Base-by-base conservation (phyloP, 1,140 invertebrate species). In the Zaprionus gabonicus region DNA sequence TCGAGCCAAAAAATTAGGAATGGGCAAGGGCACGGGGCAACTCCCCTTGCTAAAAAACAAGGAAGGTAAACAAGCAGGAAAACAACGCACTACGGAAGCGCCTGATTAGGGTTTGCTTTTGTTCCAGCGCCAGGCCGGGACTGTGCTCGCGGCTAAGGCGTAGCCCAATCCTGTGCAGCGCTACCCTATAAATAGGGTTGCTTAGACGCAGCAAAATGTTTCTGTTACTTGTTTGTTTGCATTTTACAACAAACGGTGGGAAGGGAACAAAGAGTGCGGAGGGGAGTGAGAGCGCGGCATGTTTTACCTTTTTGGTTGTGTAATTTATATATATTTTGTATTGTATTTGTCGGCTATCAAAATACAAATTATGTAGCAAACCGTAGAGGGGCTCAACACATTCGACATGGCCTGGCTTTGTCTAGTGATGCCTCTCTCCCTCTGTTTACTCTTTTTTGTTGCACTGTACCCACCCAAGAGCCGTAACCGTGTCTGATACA, bases 311-410 rank as follows among this genome's bases (percentile, higher is more conserved):
- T 46, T 90, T 90, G 81, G 88, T 79, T 86, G 90, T 85, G 86
- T 90, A 90, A 90, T 90, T 90, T 90, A 90, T 88, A 88, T 90
- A 81, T 75, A 71, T 65, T 28, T 59, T 46, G 28, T 84, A 85
- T 90, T 90, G 85, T 88, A 80, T 88, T 81, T 85, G 83, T 73
- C 59, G 82, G 81, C 78, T 88, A 88, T 88, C 84, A 90, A 88
- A 90, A 91, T 85, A 91, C 68, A 88, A 90, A 90, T 90, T 90
- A 90, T 90, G 76, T 75, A 13, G 17, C 31, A 34, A 9, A 34
- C 31, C 31, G 7, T 34, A 23, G 36, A 60, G 70, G 71, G 71
- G 65, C 44, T 76, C 46, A 68, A 68, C 63, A 65, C 72, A 82
- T 81, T 90, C 69, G 86, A 66, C 76, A 88, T 79, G 85, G 71